Conservation (phyloP, 2,888 invertebrate species). For the Stenoptilia bipunctidactyla region DNA sequence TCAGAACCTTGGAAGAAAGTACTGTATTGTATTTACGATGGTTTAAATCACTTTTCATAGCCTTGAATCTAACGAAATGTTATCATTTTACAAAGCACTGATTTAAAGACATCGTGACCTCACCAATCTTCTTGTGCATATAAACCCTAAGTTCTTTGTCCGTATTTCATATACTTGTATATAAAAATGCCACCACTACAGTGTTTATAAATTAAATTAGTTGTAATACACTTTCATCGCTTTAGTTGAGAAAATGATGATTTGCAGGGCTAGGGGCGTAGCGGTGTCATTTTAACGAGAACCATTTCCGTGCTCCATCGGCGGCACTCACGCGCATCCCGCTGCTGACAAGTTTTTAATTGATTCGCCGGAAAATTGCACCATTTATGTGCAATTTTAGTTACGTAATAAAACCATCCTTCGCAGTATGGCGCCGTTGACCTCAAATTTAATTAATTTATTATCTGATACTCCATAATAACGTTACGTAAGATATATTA, state of each 20-base stretch:
- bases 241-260: not conserved
- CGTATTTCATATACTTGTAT: too few species aligned
- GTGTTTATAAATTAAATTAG: not conserved
- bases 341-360: constrained; percentile 1
- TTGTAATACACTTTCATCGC: not conserved
- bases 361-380: not conserved
- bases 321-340: too few species aligned
- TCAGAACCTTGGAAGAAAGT: constrained; percentile 39
- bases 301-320: not conserved
- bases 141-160: too few species aligned
- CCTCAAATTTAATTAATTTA: constrained; percentile 20
- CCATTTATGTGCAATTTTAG: not conserved
- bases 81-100: constrained; percentile 22
- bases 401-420: not conserved
- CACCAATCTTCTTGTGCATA: too few species aligned
- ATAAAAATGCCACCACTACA: too few species aligned
- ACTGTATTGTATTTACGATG: constrained; percentile 59
- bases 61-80: constrained; percentile 57
- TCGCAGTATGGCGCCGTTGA: constrained; percentile 14
- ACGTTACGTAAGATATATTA: constrained; percentile 16
- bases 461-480: constrained; percentile 18
- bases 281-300: not conserved
- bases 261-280: not conserved
- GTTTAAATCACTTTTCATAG: constrained; percentile 58
- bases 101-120: too few species aligned